These are phyloP conservation scores for Epinephelus cyanopodus DNA, from an alignment of 2,113 vertebrate species.

Conservation along the genomic window DNA sequence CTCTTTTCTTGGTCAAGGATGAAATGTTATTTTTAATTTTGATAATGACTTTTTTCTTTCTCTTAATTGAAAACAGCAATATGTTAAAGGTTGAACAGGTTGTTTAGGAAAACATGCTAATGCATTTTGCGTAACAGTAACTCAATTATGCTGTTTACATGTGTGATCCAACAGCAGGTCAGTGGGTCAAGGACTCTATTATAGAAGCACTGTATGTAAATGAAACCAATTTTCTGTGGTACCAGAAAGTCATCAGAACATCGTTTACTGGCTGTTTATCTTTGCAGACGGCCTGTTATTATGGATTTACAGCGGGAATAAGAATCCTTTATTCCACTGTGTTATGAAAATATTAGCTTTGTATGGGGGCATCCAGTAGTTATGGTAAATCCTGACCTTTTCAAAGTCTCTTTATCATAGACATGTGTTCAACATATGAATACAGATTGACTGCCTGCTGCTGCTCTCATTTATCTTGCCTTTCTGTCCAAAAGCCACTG, in stretches of 20 bases:
- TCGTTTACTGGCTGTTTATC: slow-evolving; percentile 5
- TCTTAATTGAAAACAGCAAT: no score
- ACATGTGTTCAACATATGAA: slow-evolving; percentile 61
- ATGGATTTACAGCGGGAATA: slow-evolving; percentile 18
- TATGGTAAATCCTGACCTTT: slow-evolving; percentile 58
- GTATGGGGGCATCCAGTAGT: slow-evolving; percentile 23
- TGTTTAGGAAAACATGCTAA: background rate
- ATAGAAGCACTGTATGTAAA: background rate
- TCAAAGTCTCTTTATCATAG: slow-evolving; percentile 50
- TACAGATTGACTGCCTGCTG: slow-evolving; percentile 59
- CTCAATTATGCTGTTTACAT: background rate
- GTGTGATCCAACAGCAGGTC: background rate
- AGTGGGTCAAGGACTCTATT: slow-evolving; percentile 11
- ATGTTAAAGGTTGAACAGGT: no score
- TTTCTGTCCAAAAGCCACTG: slow-evolving; percentile 43
- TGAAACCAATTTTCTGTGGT: background rate
- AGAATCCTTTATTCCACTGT: background rate
- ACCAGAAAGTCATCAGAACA: background rate
- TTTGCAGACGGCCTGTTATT: background rate
- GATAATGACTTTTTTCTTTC: no score
- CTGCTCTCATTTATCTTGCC: slow-evolving; percentile 41
- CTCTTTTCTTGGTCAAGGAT: no score
- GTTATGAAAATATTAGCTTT: slow-evolving; percentile 31
- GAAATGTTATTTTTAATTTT: no score
- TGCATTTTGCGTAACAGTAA: background rate